Evolutionary conservation across 2,113 vertebrate species (phyloP), one percentile per base, ranked within the genome.

Genomic region (Merops nubicus): DNA sequence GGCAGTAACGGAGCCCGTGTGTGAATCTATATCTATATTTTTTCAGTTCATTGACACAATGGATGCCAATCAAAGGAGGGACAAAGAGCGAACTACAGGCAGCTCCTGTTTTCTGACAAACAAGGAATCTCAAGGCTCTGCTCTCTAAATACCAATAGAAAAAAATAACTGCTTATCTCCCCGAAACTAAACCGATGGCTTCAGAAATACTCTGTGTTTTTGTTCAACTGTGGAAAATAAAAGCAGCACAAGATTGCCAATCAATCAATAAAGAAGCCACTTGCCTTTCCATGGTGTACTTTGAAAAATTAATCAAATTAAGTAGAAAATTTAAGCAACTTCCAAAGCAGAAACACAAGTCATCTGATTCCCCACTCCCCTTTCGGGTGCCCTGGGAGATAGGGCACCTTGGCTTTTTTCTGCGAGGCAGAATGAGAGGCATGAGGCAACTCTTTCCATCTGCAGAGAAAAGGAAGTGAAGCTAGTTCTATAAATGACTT

Each of bases 251-350:
- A 77, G 77, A 89, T 33, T 83, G 85, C 67, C 82, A 82, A 62
- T 86, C 79, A 59, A 64, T 89, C 93, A 34, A 64, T 69, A 88
- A 81, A 83, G 88, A 47, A 91, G 80, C 80, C 73, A 13, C 81
- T 93, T 42, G 85, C 57, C 76, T 80, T 48, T 70, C 81, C 78
- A 80, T 63, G 83, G 78, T 50, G 67, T 9, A 48, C 76, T 88
- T 89, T 67, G 86, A 94, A 83, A 96, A 95, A 93, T 72, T 85
- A 86, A 91, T 51, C 43, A 22, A 93, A 91, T 93, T 72, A 95
- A 96, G 91, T 51, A 95, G 93, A 95, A 97, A 97, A 95, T 51
- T 74, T 19, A 76, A 96, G 85, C 85, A 68, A 93, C 69, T 96
- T 80, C 40, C 67, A 64, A 15, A 68, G 89, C 56, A 77, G 20